phyloP scores from a whole-genome alignment of 2,113 vertebrate genomes.

The Silurus asotus region DNA sequence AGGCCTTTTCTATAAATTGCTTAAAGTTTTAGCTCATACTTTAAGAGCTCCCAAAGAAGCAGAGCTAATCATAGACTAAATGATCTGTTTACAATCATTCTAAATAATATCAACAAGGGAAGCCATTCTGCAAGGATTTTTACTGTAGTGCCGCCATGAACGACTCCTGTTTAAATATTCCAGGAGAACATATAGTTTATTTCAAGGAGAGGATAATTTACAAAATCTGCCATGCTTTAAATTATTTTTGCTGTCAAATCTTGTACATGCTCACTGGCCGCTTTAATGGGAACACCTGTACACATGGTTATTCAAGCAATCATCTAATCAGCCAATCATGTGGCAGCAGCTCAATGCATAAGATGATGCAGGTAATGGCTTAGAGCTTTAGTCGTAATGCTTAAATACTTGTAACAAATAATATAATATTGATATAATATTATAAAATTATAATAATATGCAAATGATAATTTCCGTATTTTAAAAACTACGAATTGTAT shows the following conservation, averaged over 20 bases:
- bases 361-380: not conserved
- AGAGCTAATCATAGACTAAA: slow-evolving; percentile 18
- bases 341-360: not conserved
- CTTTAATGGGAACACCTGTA: not conserved
- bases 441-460: no score
- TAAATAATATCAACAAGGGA: slow-evolving; percentile 17
- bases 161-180: not conserved
- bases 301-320: not conserved
- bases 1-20: not conserved
- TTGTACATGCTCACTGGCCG: not conserved
- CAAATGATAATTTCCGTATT: not conserved
- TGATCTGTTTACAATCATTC: slow-evolving; percentile 8
- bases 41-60: not conserved
- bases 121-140: not conserved
- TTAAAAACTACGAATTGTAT: not conserved
- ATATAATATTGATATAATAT: no score
- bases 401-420: no score
- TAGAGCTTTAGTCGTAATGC: no score
- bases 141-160: not conserved
- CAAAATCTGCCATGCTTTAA: not conserved
- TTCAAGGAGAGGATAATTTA: not conserved
- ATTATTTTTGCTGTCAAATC: not conserved
- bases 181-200: not conserved
- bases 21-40: slow-evolving; percentile 12
- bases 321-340: not conserved